Conservation (phyloP, 2,113 vertebrate species). For the Anguilla japonica region DNA sequence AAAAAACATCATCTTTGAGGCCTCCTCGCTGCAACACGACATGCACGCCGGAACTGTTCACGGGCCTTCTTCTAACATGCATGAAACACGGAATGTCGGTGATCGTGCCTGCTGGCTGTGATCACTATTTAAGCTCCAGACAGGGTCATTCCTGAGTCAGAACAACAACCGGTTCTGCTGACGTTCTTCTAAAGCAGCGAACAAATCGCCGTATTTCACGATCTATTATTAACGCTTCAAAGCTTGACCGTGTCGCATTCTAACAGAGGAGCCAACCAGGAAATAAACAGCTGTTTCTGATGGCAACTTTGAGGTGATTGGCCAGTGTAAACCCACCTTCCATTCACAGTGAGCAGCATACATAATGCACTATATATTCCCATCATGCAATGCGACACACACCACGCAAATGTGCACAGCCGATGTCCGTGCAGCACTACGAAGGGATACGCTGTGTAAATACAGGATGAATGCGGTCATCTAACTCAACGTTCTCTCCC, state of each 20-base stretch:
- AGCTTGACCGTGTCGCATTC: not conserved
- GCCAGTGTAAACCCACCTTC: not conserved
- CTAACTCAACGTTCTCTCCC: not conserved
- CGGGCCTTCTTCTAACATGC: not conserved
- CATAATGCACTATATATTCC: not conserved
- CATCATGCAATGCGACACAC: not conserved
- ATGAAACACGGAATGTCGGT: not conserved
- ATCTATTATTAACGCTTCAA: not conserved
- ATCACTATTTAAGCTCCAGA: not conserved
- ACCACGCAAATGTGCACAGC: not conserved
- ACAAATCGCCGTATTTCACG: not conserved
- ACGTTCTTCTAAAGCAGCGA: not conserved
- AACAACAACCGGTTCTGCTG: not conserved
- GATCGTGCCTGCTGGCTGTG: not conserved
- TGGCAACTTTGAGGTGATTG: not conserved
- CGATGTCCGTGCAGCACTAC: not conserved
- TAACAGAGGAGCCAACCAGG: not conserved
- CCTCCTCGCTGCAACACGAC: not conserved
- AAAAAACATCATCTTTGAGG: not conserved
- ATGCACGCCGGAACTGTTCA: not conserved
- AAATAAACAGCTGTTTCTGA: not conserved
- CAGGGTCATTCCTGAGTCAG: not conserved
- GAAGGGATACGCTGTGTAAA: not conserved
- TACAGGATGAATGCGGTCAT: not conserved
- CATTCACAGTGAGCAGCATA: not conserved